Conservation (phyloP, 2,888 invertebrate species). For the Plagodis dolabraria region DNA sequence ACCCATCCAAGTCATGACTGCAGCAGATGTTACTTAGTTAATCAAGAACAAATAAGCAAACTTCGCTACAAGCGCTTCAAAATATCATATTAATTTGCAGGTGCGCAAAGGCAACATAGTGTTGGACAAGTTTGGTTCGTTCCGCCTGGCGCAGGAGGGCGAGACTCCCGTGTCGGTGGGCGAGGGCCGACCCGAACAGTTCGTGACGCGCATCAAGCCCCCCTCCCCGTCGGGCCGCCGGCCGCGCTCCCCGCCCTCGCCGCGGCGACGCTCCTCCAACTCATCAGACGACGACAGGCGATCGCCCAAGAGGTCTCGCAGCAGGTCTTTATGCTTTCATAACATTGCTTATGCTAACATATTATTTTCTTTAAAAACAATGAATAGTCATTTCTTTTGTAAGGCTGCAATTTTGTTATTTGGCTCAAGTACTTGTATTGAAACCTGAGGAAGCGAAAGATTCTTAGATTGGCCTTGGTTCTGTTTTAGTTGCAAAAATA, state of each 20-base stretch:
- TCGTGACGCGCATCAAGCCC: slow-evolving; percentile 78
- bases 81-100: slow-evolving; percentile 42
- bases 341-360: background rate
- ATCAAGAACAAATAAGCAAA: background rate
- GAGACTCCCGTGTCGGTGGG: slow-evolving; percentile 77
- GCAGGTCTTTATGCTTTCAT: slow-evolving; percentile 57
- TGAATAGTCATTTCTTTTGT: no score
- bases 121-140: slow-evolving; percentile 90
- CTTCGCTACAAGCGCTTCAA: no score
- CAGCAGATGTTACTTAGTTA: background rate
- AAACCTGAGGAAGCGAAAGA: no score
- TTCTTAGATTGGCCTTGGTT: no score
- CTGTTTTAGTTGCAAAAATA: no score
- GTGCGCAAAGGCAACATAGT: slow-evolving; percentile 86
- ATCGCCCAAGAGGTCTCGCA: slow-evolving; percentile 67
- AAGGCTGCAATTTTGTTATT: no score
- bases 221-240: slow-evolving; percentile 69
- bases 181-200: slow-evolving; percentile 80
- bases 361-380: no score
- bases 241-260: slow-evolving; percentile 75
- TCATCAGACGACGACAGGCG: slow-evolving; percentile 69
- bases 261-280: slow-evolving; percentile 76
- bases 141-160: slow-evolving; percentile 86
- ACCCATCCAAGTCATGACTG: no score
- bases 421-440: no score